These are phyloP conservation scores for Sanderia malayensis DNA, from an alignment of 30 jellyfish, hydroid and myxozoan genomes.

Conservation along the genomic window DNA sequence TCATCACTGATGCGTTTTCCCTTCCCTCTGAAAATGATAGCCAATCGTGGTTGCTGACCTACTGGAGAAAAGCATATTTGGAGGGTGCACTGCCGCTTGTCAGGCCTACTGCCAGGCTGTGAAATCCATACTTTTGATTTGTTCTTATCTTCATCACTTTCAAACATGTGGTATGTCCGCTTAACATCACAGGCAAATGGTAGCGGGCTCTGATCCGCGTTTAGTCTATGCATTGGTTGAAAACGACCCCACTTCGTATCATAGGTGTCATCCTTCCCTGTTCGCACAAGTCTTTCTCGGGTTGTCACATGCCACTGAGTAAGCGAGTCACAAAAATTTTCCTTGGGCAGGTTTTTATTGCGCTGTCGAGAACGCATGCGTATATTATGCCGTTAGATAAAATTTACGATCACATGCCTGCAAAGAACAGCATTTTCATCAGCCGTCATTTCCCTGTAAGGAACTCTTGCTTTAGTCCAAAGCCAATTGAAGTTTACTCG, in stretches of 20 bases:
- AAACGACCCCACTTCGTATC: constrained; percentile 48
- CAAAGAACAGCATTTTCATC: constrained; percentile 10
- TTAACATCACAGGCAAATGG: constrained; percentile 18
- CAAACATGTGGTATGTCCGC: constrained; percentile 24
- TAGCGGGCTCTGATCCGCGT: constrained; percentile 53
- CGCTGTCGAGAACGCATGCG: constrained; percentile 35
- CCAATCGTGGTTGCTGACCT: constrained; percentile 56
- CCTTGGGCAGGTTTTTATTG: constrained; percentile 38
- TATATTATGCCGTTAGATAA: constrained; percentile 5
- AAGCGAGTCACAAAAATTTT: constrained; percentile 13
- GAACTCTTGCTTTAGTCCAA: constrained; percentile 65
- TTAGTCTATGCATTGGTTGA: constrained; percentile 35
- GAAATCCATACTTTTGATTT: constrained; percentile 20
- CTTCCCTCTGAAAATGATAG: constrained; percentile 58
- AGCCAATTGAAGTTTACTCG: constrained; percentile 52
- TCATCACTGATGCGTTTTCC: constrained; percentile 57
- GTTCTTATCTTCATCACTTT: constrained; percentile 17
- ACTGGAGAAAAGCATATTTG: constrained; percentile 52
- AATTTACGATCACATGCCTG: constrained; percentile 25
- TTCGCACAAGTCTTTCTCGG: constrained; percentile 47
- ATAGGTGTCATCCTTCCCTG: constrained; percentile 27
- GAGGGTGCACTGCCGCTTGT: constrained; percentile 66
- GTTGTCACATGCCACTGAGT: constrained; percentile 36
- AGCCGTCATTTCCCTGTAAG: constrained; percentile 21
- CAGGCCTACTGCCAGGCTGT: constrained; percentile 45